These are phyloP conservation scores for Chaetura pelagica DNA, from an alignment of 2,113 vertebrate genomes.

Conservation along the genomic window DNA sequence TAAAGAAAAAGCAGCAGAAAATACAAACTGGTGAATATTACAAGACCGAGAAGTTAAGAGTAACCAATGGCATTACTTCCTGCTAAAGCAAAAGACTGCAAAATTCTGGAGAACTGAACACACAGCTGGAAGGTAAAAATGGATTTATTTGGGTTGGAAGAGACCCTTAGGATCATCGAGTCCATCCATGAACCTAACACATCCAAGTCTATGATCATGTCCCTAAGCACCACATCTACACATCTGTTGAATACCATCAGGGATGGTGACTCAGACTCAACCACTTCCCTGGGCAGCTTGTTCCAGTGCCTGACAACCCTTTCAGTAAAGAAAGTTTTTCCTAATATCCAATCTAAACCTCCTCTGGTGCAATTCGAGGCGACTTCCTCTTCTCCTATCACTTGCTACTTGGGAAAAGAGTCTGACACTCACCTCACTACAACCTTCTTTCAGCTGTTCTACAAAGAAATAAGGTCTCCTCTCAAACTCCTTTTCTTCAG, in stretches of 20 bases:
- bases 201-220: not conserved
- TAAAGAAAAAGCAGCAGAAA: not conserved
- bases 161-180: not conserved
- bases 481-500: not conserved
- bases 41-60: not conserved
- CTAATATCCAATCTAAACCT: not conserved
- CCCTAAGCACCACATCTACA: not conserved
- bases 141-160: not conserved
- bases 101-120: not conserved
- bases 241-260: not conserved
- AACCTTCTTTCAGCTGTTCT: not conserved
- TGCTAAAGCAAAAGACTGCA: not conserved
- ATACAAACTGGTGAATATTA: not conserved
- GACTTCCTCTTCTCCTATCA: not conserved
- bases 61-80: not conserved
- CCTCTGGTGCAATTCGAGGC: not conserved
- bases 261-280: not conserved
- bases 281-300: not conserved
- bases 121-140: not conserved
- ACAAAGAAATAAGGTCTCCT: not conserved
- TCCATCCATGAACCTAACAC: not conserved
- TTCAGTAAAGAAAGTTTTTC: not conserved
- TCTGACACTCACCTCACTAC: fast-evolving
- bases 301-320: not conserved
- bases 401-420: not conserved